Percentiles rank a stretch among this genome's conserved stretches.
These are phyloP conservation scores for Varanus komodoensis DNA, from an alignment of 2,113 vertebrate species.

Conservation along the genomic window DNA sequence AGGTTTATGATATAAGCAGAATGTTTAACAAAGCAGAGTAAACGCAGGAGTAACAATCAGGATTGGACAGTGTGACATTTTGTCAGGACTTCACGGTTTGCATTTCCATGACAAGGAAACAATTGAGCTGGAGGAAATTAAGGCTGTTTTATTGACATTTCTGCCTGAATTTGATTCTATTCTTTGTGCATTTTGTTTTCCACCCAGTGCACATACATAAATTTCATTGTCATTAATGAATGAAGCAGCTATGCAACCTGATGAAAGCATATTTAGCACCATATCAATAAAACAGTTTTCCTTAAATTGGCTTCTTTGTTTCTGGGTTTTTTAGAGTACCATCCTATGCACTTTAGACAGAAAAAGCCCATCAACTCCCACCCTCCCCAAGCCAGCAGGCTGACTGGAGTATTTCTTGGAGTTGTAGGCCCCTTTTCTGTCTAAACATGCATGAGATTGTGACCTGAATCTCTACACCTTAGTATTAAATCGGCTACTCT, in stretches of 20 bases:
- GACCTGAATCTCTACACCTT: not conserved
- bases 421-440: no score
- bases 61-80: not conserved
- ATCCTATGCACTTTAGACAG: no score
- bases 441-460: no score
- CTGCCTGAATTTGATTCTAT: not conserved
- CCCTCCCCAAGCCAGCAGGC: no score
- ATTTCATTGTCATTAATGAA: not conserved
- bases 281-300: not conserved
- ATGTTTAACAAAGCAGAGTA: conserved; percentile 46
- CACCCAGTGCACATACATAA: not conserved
- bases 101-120: not conserved
- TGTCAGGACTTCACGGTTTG: conserved; percentile 17
- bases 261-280: not conserved
- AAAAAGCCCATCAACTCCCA: no score
- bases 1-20: conserved; percentile 45
- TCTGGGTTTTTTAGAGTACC: not conserved
- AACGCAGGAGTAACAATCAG: conserved; percentile 32
- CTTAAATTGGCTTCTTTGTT: not conserved
- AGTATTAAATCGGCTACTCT: not conserved
- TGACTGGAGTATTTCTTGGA: no score
- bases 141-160: not conserved
- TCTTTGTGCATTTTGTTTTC: not conserved
- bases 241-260: not conserved
- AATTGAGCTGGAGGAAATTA: not conserved